Evolutionary conservation across 2,888 invertebrate genomes (phyloP).

Genomic region (Yponomeuta sedellus): DNA sequence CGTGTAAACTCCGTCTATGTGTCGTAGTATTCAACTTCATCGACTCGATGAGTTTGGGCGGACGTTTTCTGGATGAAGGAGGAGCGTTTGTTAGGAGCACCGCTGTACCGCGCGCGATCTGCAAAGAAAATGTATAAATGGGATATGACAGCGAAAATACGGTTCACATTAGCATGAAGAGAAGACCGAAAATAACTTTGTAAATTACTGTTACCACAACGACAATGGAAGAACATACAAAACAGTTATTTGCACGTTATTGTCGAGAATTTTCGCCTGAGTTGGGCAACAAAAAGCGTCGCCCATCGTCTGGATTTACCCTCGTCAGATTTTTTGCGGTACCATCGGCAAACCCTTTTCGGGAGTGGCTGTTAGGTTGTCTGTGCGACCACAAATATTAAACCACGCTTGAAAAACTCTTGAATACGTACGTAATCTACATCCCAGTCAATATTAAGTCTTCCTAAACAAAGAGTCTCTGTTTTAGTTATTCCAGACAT

Average conservation of each 20-base stretch:
- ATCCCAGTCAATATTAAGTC: too few relatives aligned
- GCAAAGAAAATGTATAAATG: conserved; percentile 23
- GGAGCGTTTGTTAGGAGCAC: conserved; percentile 61
- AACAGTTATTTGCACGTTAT: neutral
- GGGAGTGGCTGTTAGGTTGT: neutral
- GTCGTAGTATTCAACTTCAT: neutral
- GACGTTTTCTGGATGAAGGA: conserved; percentile 35
- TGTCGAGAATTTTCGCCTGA: neutral
- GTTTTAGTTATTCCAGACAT: neutral
- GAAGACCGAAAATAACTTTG: neutral
- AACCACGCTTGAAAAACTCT: neutral
- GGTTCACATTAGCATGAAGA: neutral
- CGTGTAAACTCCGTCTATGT: too few relatives aligned
- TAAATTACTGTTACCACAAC: neutral
- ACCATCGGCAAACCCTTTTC: neutral
- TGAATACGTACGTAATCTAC: too few relatives aligned
- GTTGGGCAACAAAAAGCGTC: conserved; percentile 17
- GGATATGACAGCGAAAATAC: neutral
- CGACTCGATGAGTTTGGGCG: conserved; percentile 37
- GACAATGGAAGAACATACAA: neutral
- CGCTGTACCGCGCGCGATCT: conserved; percentile 63
- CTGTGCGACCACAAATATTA: neutral
- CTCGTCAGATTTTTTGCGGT: conserved; percentile 1
- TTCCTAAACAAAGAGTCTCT: neutral
- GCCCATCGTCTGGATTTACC: neutral